Evolutionary conservation across 2,888 invertebrate species (phyloP).

Genomic region (Thysanoteuthis rhombus): DNA sequence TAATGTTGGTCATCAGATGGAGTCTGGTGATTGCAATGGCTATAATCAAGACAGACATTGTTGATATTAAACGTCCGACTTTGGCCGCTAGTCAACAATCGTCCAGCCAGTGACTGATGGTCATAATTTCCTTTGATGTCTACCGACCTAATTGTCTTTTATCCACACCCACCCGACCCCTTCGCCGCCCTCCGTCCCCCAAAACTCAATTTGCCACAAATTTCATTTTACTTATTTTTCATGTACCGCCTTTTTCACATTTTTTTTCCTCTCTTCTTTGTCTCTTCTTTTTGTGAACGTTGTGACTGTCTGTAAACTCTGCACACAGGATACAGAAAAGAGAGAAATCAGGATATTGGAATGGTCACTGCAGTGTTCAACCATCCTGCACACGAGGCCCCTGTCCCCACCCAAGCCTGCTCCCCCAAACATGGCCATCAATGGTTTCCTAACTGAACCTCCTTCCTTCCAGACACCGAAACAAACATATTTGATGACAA

Average conservation of each 20-base stretch:
- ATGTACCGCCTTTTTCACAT: not conserved
- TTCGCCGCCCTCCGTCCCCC: not conserved
- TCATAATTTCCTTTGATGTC: constrained; percentile 12
- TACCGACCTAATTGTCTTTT: not conserved
- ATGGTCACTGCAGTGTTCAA: not conserved
- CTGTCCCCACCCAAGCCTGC: too few relatives aligned
- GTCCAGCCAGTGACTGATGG: not conserved
- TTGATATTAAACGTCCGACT: not conserved
- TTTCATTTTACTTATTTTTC: not conserved
- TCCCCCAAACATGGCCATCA: not conserved
- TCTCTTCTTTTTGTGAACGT: not conserved
- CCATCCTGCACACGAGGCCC: too few relatives aligned
- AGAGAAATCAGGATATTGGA: not conserved
- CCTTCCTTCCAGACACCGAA: not conserved
- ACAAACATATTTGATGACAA: not conserved
- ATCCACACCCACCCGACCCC: too few relatives aligned
- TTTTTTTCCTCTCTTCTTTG: too few relatives aligned
- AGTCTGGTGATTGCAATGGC: not conserved
- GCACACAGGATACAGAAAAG: not conserved
- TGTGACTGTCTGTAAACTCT: not conserved
- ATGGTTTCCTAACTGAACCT: not conserved
- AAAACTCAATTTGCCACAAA: not conserved
- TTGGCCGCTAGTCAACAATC: not conserved
- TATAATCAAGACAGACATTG: not conserved
- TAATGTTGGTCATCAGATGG: not conserved